phyloP scores from a whole-genome alignment of 2,797 vertebrate species.

The Lepilemur ruficaudatus region DNA sequence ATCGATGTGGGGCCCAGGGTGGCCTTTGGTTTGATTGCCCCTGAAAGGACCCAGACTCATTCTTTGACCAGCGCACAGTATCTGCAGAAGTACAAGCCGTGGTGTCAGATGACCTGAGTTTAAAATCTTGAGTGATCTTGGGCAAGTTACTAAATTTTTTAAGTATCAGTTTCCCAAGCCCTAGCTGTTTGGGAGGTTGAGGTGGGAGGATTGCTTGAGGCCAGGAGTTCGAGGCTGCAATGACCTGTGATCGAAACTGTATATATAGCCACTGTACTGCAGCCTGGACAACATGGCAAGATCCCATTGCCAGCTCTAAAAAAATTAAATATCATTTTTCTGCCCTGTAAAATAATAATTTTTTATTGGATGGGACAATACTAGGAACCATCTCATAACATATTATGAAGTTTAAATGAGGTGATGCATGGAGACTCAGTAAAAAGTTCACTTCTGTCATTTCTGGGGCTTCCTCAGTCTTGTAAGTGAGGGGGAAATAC shows the following conservation, averaged over 20 bases:
- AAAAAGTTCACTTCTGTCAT: not conserved
- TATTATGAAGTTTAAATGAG: not conserved
- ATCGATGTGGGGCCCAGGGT: not conserved
- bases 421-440: not conserved
- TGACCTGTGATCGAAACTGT: not conserved
- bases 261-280: not conserved
- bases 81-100: not conserved
- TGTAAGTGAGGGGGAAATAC: not conserved
- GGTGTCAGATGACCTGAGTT: not conserved
- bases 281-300: not conserved
- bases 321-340: not conserved
- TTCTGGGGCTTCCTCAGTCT: not conserved
- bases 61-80: not conserved
- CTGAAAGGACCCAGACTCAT: not conserved
- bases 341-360: not conserved
- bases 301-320: not conserved
- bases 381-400: not conserved
- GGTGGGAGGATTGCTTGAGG: not conserved
- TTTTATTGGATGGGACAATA: not conserved
- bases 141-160: not conserved
- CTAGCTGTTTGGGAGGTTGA: not conserved
- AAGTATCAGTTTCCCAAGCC: not conserved
- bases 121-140: not conserved
- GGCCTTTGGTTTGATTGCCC: not conserved
- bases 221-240: not conserved